Percentiles rank a stretch among this genome's conserved stretches.
Evolutionary conservation across 2,888 invertebrate species (phyloP).

Genomic region (Mongoloraphidia duomilia): DNA sequence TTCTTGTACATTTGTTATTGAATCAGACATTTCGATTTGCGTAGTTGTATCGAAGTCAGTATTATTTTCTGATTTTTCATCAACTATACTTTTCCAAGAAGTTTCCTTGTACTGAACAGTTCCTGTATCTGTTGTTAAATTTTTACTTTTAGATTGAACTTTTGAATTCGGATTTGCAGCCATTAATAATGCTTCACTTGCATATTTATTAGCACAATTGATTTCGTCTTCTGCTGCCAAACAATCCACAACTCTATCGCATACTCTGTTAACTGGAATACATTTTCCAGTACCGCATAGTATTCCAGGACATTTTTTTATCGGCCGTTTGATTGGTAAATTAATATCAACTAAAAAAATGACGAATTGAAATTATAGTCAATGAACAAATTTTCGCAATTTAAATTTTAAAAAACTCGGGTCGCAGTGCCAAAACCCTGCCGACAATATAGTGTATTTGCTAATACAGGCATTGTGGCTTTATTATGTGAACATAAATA

Average conservation of each 20-base stretch:
- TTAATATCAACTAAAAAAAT: slow-evolving; percentile 31
- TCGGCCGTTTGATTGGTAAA: slow-evolving; percentile 36
- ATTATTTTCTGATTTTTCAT: no score
- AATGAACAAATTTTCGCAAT: no score
- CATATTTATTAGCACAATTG: slow-evolving; percentile 34
- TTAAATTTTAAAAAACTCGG: no score
- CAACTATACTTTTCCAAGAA: no score
- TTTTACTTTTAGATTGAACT: neutral
- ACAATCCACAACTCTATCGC: slow-evolving; percentile 63
- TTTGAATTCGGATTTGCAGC: neutral
- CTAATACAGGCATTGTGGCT: no score
- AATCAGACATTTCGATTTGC: neutral
- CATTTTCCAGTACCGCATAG: slow-evolving; percentile 56
- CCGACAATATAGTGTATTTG: no score
- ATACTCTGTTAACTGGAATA: slow-evolving; percentile 45
- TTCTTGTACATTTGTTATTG: neutral
- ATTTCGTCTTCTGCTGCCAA: slow-evolving; percentile 69
- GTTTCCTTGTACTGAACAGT: no score
- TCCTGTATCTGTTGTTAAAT: neutral
- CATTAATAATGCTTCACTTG: neutral
- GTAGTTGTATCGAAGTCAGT: neutral
- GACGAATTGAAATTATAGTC: neutral
- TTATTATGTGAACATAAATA: no score
- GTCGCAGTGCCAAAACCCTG: no score
- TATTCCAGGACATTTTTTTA: slow-evolving; percentile 56